phyloP scores from a whole-genome alignment of 2,888 invertebrate genomes.

The Mallateleia sp. region DNA sequence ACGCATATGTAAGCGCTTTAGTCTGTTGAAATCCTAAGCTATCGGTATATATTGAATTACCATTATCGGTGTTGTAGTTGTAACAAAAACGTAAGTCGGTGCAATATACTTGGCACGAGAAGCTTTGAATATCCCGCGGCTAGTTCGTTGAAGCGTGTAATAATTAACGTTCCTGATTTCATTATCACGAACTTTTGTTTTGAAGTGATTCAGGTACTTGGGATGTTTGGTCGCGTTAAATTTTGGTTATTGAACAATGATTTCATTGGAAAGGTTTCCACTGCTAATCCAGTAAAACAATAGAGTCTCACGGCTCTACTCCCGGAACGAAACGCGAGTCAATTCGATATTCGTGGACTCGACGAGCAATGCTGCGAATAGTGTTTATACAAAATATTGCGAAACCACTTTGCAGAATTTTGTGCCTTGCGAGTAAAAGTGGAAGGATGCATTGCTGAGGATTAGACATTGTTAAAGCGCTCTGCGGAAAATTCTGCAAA shows the following conservation, averaged over 20 bases:
- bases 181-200: no score
- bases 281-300: slow-evolving; percentile 85
- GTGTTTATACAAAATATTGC: slow-evolving; percentile 1
- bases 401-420: slow-evolving; percentile 49
- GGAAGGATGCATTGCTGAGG: not conserved
- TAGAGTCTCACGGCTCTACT: slow-evolving; percentile 86
- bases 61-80: no score
- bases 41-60: no score
- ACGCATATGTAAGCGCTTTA: no score
- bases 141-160: no score
- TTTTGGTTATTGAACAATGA: slow-evolving; percentile 15
- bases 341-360: slow-evolving; percentile 86
- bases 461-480: not conserved
- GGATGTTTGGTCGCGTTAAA: not conserved
- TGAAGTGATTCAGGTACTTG: no score
- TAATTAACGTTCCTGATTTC: no score
- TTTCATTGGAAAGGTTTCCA: slow-evolving; percentile 80
- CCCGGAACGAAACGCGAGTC: slow-evolving; percentile 89
- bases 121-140: no score
- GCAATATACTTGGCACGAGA: no score
- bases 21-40: no score
- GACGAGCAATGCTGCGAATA: slow-evolving; percentile 55
- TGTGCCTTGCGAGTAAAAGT: not conserved
- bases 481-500: slow-evolving; percentile 48
- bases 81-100: no score